These are phyloP conservation scores for Gymnobelideus leadbeateri DNA, from an alignment of 2,113 vertebrate genomes.

Conservation along the genomic window DNA sequence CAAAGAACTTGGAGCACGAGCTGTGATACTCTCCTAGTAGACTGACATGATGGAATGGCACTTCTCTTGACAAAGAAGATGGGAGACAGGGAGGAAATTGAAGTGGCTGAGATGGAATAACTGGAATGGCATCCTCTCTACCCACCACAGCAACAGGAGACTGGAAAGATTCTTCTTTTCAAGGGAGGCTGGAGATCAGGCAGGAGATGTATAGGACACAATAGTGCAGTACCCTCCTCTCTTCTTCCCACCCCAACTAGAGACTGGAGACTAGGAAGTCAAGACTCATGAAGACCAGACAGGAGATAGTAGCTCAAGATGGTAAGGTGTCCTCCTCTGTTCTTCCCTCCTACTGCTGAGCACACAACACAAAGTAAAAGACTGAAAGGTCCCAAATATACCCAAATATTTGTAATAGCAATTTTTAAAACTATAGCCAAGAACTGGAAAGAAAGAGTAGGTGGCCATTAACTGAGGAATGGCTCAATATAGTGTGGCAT, in stretches of 20 bases:
- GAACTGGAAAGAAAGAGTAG: neutral
- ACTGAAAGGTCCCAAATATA: neutral
- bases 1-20: neutral
- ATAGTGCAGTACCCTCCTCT: neutral
- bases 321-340: neutral
- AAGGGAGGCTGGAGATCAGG: neutral
- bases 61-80: neutral
- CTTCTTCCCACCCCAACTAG: neutral
- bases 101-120: neutral
- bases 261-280: neutral
- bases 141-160: neutral
- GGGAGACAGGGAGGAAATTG: neutral
- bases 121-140: neutral
- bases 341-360: neutral
- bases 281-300: neutral
- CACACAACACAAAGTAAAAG: neutral
- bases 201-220: neutral
- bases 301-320: neutral
- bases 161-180: neutral
- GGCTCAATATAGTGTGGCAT: neutral
- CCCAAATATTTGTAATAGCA: neutral
- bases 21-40: neutral
- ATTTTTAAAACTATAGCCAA: neutral
- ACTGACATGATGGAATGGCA: neutral
- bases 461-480: neutral